These are phyloP conservation scores for Xanthia togata DNA, from an alignment of 2,888 invertebrate genomes.

Conservation along the genomic window DNA sequence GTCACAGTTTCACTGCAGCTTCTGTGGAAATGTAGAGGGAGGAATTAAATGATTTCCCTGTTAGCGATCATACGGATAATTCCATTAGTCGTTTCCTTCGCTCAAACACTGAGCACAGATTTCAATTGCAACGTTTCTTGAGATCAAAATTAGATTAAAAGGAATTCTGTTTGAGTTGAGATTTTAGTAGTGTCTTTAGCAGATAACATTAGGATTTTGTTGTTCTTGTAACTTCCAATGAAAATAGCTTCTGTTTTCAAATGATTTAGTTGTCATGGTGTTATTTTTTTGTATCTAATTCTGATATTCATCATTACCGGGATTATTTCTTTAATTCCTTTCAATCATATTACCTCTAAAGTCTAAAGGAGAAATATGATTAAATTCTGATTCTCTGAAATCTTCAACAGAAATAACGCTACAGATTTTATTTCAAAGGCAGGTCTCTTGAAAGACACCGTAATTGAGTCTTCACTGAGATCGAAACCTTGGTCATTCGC, in stretches of 20 bases:
- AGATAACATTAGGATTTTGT: background rate
- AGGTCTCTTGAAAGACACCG: background rate
- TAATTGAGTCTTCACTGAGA: slow-evolving; percentile 14
- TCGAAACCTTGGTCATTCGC: background rate
- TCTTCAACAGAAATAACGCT: background rate
- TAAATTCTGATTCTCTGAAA: background rate
- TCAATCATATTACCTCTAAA: background rate
- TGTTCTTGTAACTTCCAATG: background rate
- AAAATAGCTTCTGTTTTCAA: background rate
- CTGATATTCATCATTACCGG: background rate
- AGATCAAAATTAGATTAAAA: slow-evolving; percentile 58
- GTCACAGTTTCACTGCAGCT: slow-evolving; percentile 31
- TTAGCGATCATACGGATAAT: slow-evolving; percentile 70
- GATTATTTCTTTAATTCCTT: background rate
- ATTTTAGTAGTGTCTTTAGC: slow-evolving; percentile 3
- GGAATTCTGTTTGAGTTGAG: slow-evolving; percentile 25
- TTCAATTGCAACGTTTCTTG: slow-evolving; percentile 63
- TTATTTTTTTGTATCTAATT: background rate
- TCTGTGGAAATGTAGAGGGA: slow-evolving; percentile 22
- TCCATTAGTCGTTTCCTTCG: slow-evolving; percentile 62
- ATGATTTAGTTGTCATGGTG: background rate
- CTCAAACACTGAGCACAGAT: slow-evolving; percentile 55
- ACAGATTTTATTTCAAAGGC: background rate
- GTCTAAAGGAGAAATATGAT: background rate
- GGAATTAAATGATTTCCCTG: slow-evolving; percentile 69